Base-by-base conservation (phyloP, 1,140 invertebrate species). In the Marisa cornuarietis region DNA sequence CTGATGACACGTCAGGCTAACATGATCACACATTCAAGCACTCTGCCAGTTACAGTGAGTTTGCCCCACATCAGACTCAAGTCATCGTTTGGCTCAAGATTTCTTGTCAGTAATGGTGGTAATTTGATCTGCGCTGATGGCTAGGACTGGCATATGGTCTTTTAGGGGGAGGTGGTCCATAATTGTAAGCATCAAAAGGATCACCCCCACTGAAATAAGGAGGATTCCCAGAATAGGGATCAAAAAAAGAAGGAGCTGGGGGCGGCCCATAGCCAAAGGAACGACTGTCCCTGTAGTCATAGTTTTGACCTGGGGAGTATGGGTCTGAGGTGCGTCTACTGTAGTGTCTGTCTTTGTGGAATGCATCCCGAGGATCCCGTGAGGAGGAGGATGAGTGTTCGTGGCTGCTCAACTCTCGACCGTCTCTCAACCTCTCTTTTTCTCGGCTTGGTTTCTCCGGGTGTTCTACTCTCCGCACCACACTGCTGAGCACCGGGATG, bases 111-210 rank as follows among this genome's bases (percentile, higher is more conserved):
- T 78, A 74, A 26, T 73, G 65, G 22, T 71, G 75, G 31, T 76
- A 71, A 65, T 63, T 73, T 16, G 65, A 54, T 26, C 79, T 77
- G 31, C 62, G 58, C 49, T 49, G 58, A 54, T 72, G 65, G 71
- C 69, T 54, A 66, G 65, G 42, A 24, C 71, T 77, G 71, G 58
- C 58, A 69, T 79, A 83, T 10, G 76, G 79, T 76, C 82, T 81
- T 31, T 79, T 83, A 24, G 69, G 20, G 20, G 82, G 79, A 51
- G 82, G 72, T 18, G 52, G 76, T 51, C 82, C 80, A 61, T 79
- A 83, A 63, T 72, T 63, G 62, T 76, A 49, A 6, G 61, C 18
- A 49, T 83, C 79, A n/a, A 71, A 68, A 5, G 22, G 54, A 31
- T 42, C 22, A 20, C 65, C 61, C 0, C 58, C 74, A 68, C 62